Base-by-base conservation (phyloP, 64 coral and sea anemone species). In the Catalaphyllia jardinei region DNA sequence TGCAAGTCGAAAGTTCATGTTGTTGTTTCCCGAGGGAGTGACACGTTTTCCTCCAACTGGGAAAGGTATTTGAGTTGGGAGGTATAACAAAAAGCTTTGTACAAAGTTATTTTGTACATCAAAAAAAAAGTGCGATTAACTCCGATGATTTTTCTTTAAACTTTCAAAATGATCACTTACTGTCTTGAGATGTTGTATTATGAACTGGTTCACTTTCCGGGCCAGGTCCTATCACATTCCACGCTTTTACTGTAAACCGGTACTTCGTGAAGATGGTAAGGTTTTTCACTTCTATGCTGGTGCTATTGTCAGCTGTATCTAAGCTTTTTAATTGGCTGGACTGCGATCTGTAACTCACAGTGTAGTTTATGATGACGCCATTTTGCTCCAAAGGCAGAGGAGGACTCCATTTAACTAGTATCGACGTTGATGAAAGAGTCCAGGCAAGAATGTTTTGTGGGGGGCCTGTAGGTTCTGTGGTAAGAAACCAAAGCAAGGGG, bases 221-320 rank as follows among this genome's bases (percentile, higher is more conserved):
- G 28, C 93, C 93, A 61, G 18, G 20, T 18, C 93, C 88, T 71
- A 83, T 42, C 12, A 31, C 27, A 67, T 91, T 94, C 29, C 54
- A 75, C 50, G 83, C 89, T 24, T 76, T 73, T 50, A 87, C 88
- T 55, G 31, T 87, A 52, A 94, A 80, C 51, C 80, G 87, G 75
- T 94, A 94, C 11, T 79, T 29, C 79, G 88, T 94, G 73, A 91
- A 87, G n/a, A 82, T 88, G 28, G 31, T 79, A 6, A 94, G 75
- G 31, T 62, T 67, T 78, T 74, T 76, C n/a, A 91, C 60, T 18
- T 86, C 18, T 38, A 94, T 31, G 74, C 33, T 22, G 3, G 82
- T 94, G 3, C 33, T 35, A 13, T 78, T 55, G 28, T 49, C 30
- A 78, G 33, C 76, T 55, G 51, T 62, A 22, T 61, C 33, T 0